Percentiles rank a stretch among this genome's conserved stretches.
These are phyloP conservation scores for Pogonognathellus flavescens DNA, from an alignment of 1,140 invertebrate genomes.

Conservation along the genomic window DNA sequence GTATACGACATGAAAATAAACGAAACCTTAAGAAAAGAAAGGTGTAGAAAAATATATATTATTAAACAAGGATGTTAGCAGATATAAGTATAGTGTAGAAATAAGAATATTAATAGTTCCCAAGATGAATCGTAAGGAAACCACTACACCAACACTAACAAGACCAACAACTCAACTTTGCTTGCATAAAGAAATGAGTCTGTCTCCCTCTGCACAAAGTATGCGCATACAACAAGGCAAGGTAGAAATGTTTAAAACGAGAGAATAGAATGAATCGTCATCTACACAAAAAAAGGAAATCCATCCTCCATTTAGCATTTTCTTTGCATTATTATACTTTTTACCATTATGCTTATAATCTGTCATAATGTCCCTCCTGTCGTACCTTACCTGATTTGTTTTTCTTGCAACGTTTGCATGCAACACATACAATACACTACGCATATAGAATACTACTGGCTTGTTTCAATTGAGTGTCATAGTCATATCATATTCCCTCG, in stretches of 20 bases:
- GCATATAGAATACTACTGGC: too few species aligned
- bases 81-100: background rate
- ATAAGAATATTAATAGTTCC: too few species aligned
- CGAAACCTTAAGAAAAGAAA: conserved; percentile 35
- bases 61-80: background rate
- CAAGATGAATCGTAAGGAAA: too few species aligned
- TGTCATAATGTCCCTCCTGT: conserved; percentile 41
- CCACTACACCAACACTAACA: too few species aligned
- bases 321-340: conserved; percentile 43
- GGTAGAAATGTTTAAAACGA: background rate
- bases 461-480: too few species aligned
- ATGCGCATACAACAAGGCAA: background rate
- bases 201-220: background rate
- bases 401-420: background rate
- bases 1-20: conserved; percentile 15
- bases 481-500: too few species aligned
- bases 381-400: conserved; percentile 36
- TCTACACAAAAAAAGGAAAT: conserved; percentile 30
- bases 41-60: background rate
- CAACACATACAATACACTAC: background rate
- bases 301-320: conserved; percentile 44
- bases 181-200: conserved; percentile 10
- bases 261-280: conserved; percentile 1
- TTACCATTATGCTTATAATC: conserved; percentile 22
- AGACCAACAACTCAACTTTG: background rate